phyloP scores from a whole-genome alignment of 2,113 vertebrate genomes.

The Chloebia gouldiae region DNA sequence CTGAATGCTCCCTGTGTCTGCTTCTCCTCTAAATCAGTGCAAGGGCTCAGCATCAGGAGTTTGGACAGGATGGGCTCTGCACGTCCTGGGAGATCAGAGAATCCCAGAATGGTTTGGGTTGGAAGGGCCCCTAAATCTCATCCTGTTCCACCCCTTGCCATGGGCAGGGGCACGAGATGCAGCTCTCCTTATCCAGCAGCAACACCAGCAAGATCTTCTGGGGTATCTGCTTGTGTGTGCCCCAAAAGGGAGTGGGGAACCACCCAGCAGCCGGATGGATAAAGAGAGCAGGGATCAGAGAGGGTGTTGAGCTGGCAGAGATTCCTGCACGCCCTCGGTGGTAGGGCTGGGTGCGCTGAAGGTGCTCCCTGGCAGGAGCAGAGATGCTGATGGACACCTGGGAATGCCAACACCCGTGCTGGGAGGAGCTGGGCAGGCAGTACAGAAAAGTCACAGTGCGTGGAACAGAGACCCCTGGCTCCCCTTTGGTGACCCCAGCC shows the following conservation, averaged over 20 bases:
- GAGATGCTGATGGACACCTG: neutral
- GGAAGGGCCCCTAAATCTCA: neutral
- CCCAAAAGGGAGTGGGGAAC: neutral
- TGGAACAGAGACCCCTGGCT: neutral
- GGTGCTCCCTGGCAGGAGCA: neutral
- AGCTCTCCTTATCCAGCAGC: neutral
- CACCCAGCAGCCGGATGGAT: neutral
- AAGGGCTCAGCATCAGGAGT: neutral
- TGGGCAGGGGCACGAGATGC: neutral
- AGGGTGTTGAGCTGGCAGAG: neutral
- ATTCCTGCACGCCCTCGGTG: neutral
- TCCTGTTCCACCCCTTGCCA: neutral
- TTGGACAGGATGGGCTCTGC: neutral
- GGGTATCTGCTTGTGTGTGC: neutral
- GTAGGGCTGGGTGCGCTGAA: neutral
- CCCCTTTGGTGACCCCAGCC: neutral
- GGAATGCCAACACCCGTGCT: neutral
- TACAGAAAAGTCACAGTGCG: accelerated
- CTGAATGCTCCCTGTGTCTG: neutral
- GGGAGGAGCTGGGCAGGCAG: neutral
- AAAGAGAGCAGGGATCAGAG: neutral
- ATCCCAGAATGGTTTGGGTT: neutral
- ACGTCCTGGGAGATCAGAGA: neutral
- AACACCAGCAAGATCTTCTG: neutral
- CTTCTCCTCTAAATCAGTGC: neutral